phyloP scores from a whole-genome alignment of 1,140 invertebrate genomes.

The Aphis craccivora region DNA sequence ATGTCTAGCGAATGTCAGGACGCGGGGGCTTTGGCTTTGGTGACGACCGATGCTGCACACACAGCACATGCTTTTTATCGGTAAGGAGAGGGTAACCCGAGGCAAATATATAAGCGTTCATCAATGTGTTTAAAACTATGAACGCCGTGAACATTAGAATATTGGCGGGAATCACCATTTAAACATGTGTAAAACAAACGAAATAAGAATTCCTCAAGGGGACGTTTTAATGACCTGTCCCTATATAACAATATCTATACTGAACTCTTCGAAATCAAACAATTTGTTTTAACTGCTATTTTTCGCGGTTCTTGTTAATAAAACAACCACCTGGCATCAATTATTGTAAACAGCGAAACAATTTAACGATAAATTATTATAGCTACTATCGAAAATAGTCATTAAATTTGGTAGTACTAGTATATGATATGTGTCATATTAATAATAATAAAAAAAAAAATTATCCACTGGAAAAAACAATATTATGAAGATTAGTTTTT shows the following conservation, averaged over 20 bases:
- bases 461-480: neutral
- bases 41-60: neutral
- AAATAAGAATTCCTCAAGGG: neutral
- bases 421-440: neutral
- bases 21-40: constrained; percentile 15
- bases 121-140: neutral
- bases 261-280: neutral
- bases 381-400: neutral
- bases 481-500: neutral
- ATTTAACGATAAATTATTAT: neutral
- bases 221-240: constrained; percentile 30
- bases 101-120: neutral
- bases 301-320: neutral
- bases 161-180: neutral
- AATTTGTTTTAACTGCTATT: constrained; percentile 34
- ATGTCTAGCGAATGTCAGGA: neutral
- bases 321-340: neutral
- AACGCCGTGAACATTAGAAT: neutral
- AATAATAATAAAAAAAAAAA: neutral
- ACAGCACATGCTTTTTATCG: neutral
- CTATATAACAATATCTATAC: neutral
- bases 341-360: too few species aligned
- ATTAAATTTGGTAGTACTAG: neutral
- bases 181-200: neutral
- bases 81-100: too few species aligned